Percentiles rank a stretch among this genome's conserved stretches.
Evolutionary conservation across 2,113 vertebrate genomes (phyloP).

Genomic region (Pygoscelis adeliae): DNA sequence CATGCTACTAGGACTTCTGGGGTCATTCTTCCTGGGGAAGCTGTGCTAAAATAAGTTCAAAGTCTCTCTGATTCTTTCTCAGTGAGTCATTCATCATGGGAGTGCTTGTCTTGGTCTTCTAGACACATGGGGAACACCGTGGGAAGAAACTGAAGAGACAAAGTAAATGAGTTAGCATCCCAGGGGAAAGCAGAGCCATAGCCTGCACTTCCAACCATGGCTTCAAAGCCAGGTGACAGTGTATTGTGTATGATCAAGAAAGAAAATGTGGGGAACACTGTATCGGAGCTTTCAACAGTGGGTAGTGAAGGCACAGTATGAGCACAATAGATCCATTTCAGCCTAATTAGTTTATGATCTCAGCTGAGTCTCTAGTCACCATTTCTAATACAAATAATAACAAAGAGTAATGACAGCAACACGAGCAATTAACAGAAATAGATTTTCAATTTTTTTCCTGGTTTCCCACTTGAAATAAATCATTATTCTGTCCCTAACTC

Average conservation of each 20-base stretch:
- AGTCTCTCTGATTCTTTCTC: conserved; percentile 24
- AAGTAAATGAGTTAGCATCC: neutral
- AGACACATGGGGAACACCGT: neutral
- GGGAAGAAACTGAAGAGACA: conserved; percentile 21
- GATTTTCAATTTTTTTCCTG: neutral
- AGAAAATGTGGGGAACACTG: neutral
- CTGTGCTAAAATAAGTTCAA: conserved; percentile 34
- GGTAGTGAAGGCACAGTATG: neutral
- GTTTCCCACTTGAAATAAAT: conserved; percentile 16
- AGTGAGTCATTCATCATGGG: neutral
- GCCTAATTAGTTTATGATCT: neutral
- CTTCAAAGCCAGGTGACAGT: neutral
- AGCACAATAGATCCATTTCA: neutral
- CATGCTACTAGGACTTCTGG: neutral
- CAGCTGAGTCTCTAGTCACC: neutral
- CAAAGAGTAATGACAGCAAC: neutral
- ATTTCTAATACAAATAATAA: neutral
- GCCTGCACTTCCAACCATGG: neutral
- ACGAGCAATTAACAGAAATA: neutral
- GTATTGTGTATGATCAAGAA: neutral
- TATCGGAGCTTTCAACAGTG: neutral
- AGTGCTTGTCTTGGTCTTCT: neutral
- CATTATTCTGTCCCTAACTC: neutral
- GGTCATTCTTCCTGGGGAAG: conserved; percentile 37
- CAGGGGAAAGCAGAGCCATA: neutral